These are phyloP conservation scores for Apis florea DNA, from an alignment of 1,140 invertebrate genomes.

Conservation along the genomic window DNA sequence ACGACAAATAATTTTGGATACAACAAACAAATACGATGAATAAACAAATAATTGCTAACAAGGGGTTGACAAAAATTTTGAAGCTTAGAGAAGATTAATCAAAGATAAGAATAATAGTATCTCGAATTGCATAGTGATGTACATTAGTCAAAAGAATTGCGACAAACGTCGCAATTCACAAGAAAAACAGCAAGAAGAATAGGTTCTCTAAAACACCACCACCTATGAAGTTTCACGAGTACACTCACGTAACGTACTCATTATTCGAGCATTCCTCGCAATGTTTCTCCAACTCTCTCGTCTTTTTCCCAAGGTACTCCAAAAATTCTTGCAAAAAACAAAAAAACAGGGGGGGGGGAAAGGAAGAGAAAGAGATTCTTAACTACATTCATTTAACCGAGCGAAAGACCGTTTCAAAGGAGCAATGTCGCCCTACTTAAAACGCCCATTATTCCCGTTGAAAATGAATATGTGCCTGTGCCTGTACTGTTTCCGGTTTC, in stretches of 20 bases:
- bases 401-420: constrained; percentile 24
- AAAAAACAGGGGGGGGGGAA: too few relatives aligned
- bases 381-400: constrained; percentile 3
- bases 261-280: neutral
- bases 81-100: too few relatives aligned
- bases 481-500: constrained; percentile 22
- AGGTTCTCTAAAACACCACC: neutral
- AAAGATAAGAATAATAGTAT: too few relatives aligned
- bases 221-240: neutral
- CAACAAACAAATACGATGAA: too few relatives aligned
- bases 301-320: neutral
- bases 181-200: neutral
- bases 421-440: constrained; percentile 5
- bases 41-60: too few relatives aligned
- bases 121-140: too few relatives aligned
- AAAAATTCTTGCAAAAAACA: neutral
- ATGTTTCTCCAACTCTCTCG: neutral
- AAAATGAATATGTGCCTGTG: constrained; percentile 20
- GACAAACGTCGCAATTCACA: neutral
- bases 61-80: too few relatives aligned
- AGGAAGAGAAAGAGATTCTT: constrained; percentile 10
- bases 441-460: constrained; percentile 8
- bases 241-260: too few relatives aligned
- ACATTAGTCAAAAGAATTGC: too few relatives aligned
- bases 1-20: too few relatives aligned